A percentile compares a stretch with the other conserved stretches of the same genome.
Evolutionary conservation across 2,888 invertebrate genomes (phyloP).

Genomic region (Melanophora roralis): DNA sequence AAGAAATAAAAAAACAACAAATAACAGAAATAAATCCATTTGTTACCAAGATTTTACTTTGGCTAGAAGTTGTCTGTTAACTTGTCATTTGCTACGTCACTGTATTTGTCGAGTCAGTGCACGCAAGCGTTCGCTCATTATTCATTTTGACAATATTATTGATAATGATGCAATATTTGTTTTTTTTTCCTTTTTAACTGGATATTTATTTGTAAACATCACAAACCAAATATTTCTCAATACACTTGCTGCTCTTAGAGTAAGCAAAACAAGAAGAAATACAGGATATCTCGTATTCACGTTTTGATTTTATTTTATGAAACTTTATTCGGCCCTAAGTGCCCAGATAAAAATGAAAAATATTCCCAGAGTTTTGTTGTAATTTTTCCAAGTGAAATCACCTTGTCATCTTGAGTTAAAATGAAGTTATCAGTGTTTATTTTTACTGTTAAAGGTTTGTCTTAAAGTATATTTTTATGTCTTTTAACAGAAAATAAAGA

Average conservation of each 20-base stretch:
- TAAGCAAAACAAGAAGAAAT: neutral
- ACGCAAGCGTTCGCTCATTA: conserved; percentile 72
- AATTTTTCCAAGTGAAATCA: conserved; percentile 66
- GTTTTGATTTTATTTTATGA: conserved; percentile 39
- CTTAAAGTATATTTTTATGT: neutral
- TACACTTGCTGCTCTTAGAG: conserved; percentile 28
- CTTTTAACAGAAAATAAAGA: neutral
- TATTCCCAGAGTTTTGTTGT: conserved; percentile 57
- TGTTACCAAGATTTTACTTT: conserved; percentile 45
- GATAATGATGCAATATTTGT: conserved; percentile 76
- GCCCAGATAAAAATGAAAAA: conserved; percentile 41
- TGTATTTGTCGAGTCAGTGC: conserved; percentile 62
- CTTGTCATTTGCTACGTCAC: conserved; percentile 64
- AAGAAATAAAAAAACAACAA: conserved; percentile 4
- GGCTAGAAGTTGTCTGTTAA: conserved; percentile 52
- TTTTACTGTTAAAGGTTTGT: neutral
- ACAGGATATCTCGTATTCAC: conserved; percentile 15
- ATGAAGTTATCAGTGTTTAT: conserved; percentile 70
- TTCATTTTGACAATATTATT: conserved; percentile 77
- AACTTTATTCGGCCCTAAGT: conserved; percentile 24
- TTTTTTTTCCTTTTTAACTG: conserved; percentile 12
- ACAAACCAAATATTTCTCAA: neutral
- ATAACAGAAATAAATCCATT: conserved; percentile 29
- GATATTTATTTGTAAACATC: conserved; percentile 23
- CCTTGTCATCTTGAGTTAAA: conserved; percentile 70